Base-by-base conservation (phyloP, 1,140 invertebrate genomes). In the Vanessa atalanta region DNA sequence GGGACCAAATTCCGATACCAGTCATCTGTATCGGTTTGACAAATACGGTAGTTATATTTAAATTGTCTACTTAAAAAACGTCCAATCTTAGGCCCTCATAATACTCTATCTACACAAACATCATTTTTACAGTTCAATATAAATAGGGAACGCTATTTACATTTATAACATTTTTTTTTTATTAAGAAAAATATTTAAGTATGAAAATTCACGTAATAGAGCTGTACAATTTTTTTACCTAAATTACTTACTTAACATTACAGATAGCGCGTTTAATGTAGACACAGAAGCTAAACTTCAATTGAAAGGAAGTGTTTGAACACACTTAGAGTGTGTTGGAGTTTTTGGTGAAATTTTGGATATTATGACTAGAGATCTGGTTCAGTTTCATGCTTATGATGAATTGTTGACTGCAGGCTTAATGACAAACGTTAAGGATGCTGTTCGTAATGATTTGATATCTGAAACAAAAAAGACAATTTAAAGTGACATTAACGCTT, bases 111-210 rank as follows among this genome's bases (percentile, higher is more conserved):
- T 75, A 75, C 64, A 69, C 53, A 57, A 79, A 74, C 69, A 72
- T 47, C 20, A 47, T 68, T 64, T 73, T 67, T 68, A 73, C 72
- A 73, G 60, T 73, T 73, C 48, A 67, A 55, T 67, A 51, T 66
- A 43, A 72, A 55, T 65, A 72, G 51, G 69, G 55, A 65, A 70
- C 67, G 47, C 57, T 83, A 83, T 84, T 81, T 80, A 85, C 75
- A 78, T 73, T 78, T 72, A 72, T 78, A 79, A 74, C 70, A 71
- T 78, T 81, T 57, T 55, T 55, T n/a, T 55, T 57, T 76, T 76
- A 75, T 79, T 79, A 81, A 79, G 82, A 87, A 85, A 85, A 84
- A 87, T 84, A 84, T 79, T 87, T 79, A 73, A 82, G 79, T 79
- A 75, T 77, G 76, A 80, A 80, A 82, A 81, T 82, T 77, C 77